These are phyloP conservation scores for Cervus canadensis DNA, from an alignment of 2,113 vertebrate species.

Conservation along the genomic window DNA sequence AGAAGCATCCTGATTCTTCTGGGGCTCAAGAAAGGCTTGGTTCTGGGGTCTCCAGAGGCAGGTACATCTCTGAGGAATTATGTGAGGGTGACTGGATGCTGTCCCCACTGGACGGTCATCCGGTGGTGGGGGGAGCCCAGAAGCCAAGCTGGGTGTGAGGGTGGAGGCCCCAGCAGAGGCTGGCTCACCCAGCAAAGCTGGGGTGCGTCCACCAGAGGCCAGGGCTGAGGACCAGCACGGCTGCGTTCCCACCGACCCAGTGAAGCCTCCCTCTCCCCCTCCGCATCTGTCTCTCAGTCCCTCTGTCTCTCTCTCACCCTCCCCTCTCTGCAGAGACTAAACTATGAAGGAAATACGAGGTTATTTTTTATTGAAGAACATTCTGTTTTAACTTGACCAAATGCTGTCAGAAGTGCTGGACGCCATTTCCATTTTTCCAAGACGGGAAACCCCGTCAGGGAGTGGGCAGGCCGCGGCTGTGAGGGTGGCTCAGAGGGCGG, in stretches of 20 bases:
- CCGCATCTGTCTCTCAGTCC: background rate
- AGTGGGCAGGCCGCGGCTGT: fast-evolving
- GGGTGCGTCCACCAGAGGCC: fast-evolving
- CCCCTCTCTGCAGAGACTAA: background rate
- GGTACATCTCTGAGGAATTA: background rate
- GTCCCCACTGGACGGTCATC: fast-evolving
- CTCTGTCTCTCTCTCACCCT: background rate
- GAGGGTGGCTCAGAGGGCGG: fast-evolving
- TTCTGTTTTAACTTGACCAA: background rate
- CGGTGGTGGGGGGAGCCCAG: no score
- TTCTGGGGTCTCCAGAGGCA: background rate
- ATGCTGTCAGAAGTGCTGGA: background rate
- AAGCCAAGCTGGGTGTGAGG: background rate
- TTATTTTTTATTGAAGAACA: background rate
- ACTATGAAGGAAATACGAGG: background rate
- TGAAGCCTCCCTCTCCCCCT: background rate
- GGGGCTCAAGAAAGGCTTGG: background rate
- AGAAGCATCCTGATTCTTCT: background rate
- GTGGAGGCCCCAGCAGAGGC: background rate
- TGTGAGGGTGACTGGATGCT: background rate
- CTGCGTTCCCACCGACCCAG: fast-evolving
- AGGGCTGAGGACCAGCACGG: no score
- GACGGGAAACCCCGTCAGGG: no score
- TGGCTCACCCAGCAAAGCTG: fast-evolving
- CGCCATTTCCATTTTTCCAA: background rate